Percentiles rank a stretch among this genome's conserved stretches.
These are phyloP conservation scores for Hystrix cristata DNA, from an alignment of 2,113 vertebrate species.

Conservation along the genomic window DNA sequence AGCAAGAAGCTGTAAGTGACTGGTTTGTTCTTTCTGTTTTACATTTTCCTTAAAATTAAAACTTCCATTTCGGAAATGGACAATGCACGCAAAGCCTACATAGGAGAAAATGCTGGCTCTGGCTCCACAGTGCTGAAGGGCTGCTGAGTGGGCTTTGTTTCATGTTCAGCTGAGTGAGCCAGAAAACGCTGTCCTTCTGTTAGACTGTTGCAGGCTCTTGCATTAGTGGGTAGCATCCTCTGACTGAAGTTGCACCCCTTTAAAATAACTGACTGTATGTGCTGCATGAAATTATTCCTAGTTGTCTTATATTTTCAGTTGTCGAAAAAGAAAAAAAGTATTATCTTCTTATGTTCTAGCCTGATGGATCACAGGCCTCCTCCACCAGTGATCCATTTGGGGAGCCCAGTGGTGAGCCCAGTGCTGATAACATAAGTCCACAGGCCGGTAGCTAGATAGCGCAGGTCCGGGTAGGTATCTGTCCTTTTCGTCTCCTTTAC, in stretches of 20 bases:
- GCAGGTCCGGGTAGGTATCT: slow-evolving; percentile 98
- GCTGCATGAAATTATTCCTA: slow-evolving; percentile 85
- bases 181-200: background rate
- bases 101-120: slow-evolving; percentile 21
- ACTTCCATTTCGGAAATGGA: background rate
- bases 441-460: slow-evolving; percentile 99
- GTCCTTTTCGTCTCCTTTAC: slow-evolving; percentile 89
- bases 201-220: background rate
- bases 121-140: background rate
- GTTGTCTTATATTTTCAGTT: slow-evolving; percentile 85
- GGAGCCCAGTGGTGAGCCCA: slow-evolving; percentile 92
- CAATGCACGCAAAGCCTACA: background rate
- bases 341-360: slow-evolving; percentile 94
- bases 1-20: slow-evolving; percentile 96
- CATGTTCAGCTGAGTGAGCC: background rate
- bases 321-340: slow-evolving; percentile 87
- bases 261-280: slow-evolving; percentile 76
- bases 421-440: slow-evolving; percentile 96
- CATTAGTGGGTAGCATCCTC: background rate
- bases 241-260: background rate
- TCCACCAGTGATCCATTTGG: slow-evolving; percentile 96
- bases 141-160: background rate
- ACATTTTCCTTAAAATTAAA: background rate
- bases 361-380: slow-evolving; percentile 97
- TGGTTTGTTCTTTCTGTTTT: background rate